Evolutionary conservation across 2,113 vertebrate genomes (phyloP), one percentile per base, ranked within the genome.

Genomic region (Cathartes aura): DNA sequence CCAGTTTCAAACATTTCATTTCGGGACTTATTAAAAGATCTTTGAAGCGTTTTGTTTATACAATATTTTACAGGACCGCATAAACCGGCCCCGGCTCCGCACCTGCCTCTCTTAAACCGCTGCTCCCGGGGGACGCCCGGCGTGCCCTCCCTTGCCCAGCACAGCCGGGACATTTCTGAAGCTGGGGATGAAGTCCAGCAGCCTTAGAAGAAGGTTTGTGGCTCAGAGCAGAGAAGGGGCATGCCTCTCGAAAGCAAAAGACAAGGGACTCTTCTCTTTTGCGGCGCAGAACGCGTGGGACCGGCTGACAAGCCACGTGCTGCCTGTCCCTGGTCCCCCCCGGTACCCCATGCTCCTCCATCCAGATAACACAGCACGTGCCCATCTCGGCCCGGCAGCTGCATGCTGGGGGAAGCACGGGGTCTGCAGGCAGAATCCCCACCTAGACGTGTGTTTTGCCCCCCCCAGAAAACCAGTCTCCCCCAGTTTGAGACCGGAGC

Each of bases 51-150:
- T 74, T 74, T 72, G 73, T 87, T 85, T 64, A 48, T 45, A 23
- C 48, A 17, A 26, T 15, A 21, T 92, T 96, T 90, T 84, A 92
- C 42, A 4, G 74, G 27, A 12, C 15, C 4, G 66, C 62, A 20
- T 47, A 70, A 83, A 64, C 40, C 20, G 2, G 16, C 22, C 45
- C 71, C 83, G 27, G 40, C 82, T 70, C 60, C 27, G 53, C 97
- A 95, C 89, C 94, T 96, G 94, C 74, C 66, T 64, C 96, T 93
- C 90, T 70, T 82, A 82, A 95, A 95, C 23, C 5, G 12, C 50
- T 1, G 47, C 84, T 58, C 87, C 68, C 21, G 8, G 18, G 66
- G 59, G 79, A 29, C 48, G 9, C 19, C 36, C 74, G 21, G 48
- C 16, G 0, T 3, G 47, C 17, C 47, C 47, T 27, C 58, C 45